phyloP scores from a whole-genome alignment of 2,113 vertebrate genomes.

The Colossoma macropomum region DNA sequence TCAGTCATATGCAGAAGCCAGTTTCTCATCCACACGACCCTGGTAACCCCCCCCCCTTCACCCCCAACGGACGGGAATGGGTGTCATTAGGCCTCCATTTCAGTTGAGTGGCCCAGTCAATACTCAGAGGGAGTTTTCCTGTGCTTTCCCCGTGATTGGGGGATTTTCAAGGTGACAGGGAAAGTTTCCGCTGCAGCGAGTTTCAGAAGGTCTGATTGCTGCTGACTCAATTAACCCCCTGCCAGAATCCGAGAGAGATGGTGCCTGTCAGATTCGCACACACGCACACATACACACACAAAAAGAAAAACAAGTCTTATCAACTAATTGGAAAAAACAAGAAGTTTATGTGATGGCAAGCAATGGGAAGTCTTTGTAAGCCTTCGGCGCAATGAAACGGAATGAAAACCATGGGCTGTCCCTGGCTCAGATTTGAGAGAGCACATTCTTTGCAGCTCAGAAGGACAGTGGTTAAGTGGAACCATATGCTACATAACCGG shows the following conservation, averaged over 20 bases:
- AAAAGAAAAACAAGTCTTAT: conserved; percentile 31
- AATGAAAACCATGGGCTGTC: background rate
- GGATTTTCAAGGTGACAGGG: conserved; percentile 41
- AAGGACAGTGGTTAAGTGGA: background rate
- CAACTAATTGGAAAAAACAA: conserved; percentile 48
- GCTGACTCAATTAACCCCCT: conserved; percentile 51
- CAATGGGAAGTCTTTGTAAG: conserved; percentile 22
- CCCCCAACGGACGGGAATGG: conserved; percentile 7
- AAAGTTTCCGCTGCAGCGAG: conserved; percentile 28
- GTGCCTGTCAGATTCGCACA: conserved; percentile 31
- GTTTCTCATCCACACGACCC: conserved; percentile 62
- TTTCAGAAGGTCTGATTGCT: conserved; percentile 48
- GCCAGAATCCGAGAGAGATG: conserved; percentile 39
- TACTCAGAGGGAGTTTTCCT: conserved; percentile 36
- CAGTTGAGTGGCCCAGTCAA: conserved; percentile 34
- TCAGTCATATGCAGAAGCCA: conserved; percentile 72
- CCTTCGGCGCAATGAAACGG: background rate
- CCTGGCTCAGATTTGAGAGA: background rate
- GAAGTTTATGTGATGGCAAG: conserved; percentile 32
- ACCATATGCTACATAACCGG: conserved; percentile 1
- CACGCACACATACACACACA: background rate
- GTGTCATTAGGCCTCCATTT: conserved; percentile 20
- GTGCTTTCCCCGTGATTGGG: conserved; percentile 33
- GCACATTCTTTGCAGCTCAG: background rate
- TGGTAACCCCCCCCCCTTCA: background rate